phyloP scores from a whole-genome alignment of 2,797 vertebrate species.

The Syngnathus acus region DNA sequence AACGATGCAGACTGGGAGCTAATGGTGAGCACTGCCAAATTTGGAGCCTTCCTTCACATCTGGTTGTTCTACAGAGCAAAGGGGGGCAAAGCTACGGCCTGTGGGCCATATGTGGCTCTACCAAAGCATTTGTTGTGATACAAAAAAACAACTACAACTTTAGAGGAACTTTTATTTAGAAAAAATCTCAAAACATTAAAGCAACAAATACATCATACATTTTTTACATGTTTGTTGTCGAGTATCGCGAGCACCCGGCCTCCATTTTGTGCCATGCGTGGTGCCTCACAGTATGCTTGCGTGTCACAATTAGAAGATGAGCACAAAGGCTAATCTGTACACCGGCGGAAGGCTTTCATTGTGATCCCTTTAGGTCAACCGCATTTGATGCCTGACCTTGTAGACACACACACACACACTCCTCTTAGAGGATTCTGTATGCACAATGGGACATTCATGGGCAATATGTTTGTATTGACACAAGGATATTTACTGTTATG shows the following conservation, averaged over 20 bases:
- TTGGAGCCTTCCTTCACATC: background rate
- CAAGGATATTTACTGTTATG: slow-evolving; percentile 20
- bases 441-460: background rate
- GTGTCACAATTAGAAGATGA: background rate
- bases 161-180: background rate
- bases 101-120: background rate
- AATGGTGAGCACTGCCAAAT: slow-evolving; percentile 79
- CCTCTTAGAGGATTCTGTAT: background rate
- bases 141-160: background rate
- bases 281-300: background rate
- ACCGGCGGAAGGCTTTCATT: background rate
- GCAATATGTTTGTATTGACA: slow-evolving; percentile 13
- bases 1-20: slow-evolving; percentile 98
- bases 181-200: background rate
- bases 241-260: background rate
- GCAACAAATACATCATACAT: background rate
- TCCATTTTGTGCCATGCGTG: background rate
- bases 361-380: background rate
- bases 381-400: background rate
- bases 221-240: background rate
- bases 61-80: background rate
- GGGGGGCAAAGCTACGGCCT: background rate
- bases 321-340: background rate
- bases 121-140: background rate
- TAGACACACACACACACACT: background rate